Conservation (phyloP, 1,140 invertebrate species). For the Apis mellifera region DNA sequence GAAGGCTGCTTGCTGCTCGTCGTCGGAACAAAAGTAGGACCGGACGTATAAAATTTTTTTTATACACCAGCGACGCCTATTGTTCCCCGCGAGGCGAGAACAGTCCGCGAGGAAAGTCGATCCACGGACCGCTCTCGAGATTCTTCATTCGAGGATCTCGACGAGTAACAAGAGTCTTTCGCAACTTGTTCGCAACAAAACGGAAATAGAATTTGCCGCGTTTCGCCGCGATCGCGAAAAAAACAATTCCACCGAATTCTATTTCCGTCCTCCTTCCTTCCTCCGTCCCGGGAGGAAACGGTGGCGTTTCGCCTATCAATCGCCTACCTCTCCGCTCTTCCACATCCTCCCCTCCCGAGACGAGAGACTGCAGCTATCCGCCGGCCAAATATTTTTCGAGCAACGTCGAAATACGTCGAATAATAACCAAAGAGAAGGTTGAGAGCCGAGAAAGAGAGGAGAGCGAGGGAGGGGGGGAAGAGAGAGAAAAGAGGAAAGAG, state of each 20-base stretch:
- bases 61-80: background rate
- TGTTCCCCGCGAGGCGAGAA: background rate
- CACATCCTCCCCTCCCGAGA: background rate
- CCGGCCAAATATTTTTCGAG: slow-evolving; percentile 42
- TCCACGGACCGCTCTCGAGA: background rate
- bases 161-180: background rate
- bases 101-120: background rate
- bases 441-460: background rate
- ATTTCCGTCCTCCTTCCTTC: slow-evolving; percentile 27
- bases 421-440: background rate
- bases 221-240: slow-evolving; percentile 36
- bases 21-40: background rate
- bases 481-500: background rate
- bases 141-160: background rate
- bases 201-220: slow-evolving; percentile 32
- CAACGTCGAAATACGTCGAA: background rate
- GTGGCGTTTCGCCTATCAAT: slow-evolving; percentile 39
- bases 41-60: slow-evolving; percentile 16
- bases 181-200: background rate
- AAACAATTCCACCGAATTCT: slow-evolving; percentile 45
- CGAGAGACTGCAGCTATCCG: background rate
- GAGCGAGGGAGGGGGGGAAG: background rate
- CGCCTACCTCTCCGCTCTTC: background rate
- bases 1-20: no score
- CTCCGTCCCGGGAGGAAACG: background rate